Evolutionary conservation across 1,140 invertebrate genomes (phyloP).

Genomic region (Tribolium madens): DNA sequence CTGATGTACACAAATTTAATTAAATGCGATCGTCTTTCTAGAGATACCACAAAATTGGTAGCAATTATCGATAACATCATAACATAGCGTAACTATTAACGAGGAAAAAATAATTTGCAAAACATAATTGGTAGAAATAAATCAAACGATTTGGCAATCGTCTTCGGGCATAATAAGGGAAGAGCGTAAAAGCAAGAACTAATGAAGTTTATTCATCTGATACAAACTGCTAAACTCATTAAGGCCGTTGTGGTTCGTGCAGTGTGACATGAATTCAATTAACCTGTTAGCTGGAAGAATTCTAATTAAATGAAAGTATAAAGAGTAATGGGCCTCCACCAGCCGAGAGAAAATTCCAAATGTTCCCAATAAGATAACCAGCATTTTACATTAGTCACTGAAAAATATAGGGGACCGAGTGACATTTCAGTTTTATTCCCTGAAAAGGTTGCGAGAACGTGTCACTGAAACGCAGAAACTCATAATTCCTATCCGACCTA

Average conservation of each 20-base stretch:
- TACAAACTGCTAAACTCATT: constrained; percentile 21
- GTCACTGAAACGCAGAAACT: neutral
- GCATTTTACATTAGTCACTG: neutral
- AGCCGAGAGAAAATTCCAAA: neutral
- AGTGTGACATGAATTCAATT: constrained; percentile 10
- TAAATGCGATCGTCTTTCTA: neutral
- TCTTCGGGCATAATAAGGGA: neutral
- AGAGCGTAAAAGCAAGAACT: constrained; percentile 1
- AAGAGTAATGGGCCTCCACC: constrained; percentile 3
- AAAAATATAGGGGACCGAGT: neutral
- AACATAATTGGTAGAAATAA: neutral
- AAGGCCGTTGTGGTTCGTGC: constrained; percentile 12
- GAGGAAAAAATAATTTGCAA: neutral
- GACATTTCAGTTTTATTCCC: neutral
- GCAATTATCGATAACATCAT: neutral
- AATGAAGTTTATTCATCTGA: constrained; percentile 23
- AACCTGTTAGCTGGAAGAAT: neutral
- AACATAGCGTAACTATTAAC: neutral
- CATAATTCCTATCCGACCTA: neutral
- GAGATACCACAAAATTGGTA: neutral
- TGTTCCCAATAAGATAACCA: too few species aligned
- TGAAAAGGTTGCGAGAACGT: neutral
- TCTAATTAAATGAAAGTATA: constrained; percentile 12
- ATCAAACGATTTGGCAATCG: neutral
- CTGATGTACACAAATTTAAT: neutral